Base-by-base conservation (phyloP, 2,797 vertebrate genomes). In the Sandelia bainsii region DNA sequence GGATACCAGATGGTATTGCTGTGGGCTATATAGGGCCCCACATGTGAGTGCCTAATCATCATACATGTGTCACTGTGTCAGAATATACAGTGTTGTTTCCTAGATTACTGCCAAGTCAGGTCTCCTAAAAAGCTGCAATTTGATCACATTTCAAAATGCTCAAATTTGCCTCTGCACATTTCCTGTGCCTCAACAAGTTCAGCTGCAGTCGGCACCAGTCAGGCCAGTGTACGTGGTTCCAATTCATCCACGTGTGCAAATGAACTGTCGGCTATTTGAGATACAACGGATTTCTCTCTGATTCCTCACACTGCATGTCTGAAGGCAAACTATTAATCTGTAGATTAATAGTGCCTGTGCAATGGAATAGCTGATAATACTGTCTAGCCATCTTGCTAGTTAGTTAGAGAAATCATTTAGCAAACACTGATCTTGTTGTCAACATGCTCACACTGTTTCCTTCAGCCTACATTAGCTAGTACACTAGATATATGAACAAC, bases 201-300 rank as follows among this genome's bases (percentile, higher is more conserved):
- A 32, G 29, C 16, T 19, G 6, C 8, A 23, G 14, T 10, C 16
- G 7, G 49, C 48, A 23, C 4, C 48, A 25, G 6, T 25, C 23
- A 12, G 49, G 14, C 23, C 17, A 14, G 11, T 1, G 48, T 7
- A 11, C 37, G 12, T 39, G 37, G 10, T 13, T 39, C 3, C 12
- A 2, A 1, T 8, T 20, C 6, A 4, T 57, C 16, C 1, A 7
- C 0, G 3, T 13, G 11, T 8, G 11, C 12, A 29, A 1, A 8
- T 11, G 3, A n/a, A 40, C 2, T 25, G 37, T 29, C 17, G 4
- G 29, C 32, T 13, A 23, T 66, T 34, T 45, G 1, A n/a, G n/a
- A 39, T n/a, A 4, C 4, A 4, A 25, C 25, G 2, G 25, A 25
- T 25, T 25, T 25, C 25, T 25, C 2, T 58, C 20, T 44, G 1